Conservation (phyloP, 2,888 invertebrate species). For the Heliconius charithonia region DNA sequence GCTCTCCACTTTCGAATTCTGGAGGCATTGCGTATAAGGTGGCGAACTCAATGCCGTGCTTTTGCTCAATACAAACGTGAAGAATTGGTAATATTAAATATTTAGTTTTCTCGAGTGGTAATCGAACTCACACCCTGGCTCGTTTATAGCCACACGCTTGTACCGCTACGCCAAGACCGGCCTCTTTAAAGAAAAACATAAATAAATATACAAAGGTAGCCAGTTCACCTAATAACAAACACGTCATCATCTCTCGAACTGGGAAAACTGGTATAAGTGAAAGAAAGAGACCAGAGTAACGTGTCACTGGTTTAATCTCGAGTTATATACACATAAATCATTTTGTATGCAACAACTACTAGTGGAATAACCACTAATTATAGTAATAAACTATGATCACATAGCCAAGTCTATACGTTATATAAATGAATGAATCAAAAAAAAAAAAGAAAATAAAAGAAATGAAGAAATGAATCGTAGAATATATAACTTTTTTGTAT, state of each 20-base stretch:
- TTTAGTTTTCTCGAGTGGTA: too few relatives aligned
- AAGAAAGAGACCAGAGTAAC: background rate
- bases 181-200: too few relatives aligned
- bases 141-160: too few relatives aligned
- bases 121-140: too few relatives aligned
- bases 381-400: background rate
- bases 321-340: background rate
- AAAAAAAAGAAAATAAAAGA: too few relatives aligned
- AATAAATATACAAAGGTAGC: background rate
- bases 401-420: background rate
- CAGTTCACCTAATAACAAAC: background rate
- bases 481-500: background rate
- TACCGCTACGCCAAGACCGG: too few relatives aligned
- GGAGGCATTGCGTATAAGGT: too few relatives aligned
- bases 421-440: too few relatives aligned
- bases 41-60: too few relatives aligned
- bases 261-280: background rate
- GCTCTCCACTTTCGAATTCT: too few relatives aligned
- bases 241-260: background rate
- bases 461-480: background rate
- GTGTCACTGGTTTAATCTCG: slow-evolving; percentile 5
- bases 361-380: background rate
- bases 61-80: too few relatives aligned
- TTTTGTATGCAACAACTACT: background rate
- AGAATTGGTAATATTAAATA: too few relatives aligned